phyloP scores from a whole-genome alignment of 2,888 invertebrate genomes.

The Chymomyza caudatula region DNA sequence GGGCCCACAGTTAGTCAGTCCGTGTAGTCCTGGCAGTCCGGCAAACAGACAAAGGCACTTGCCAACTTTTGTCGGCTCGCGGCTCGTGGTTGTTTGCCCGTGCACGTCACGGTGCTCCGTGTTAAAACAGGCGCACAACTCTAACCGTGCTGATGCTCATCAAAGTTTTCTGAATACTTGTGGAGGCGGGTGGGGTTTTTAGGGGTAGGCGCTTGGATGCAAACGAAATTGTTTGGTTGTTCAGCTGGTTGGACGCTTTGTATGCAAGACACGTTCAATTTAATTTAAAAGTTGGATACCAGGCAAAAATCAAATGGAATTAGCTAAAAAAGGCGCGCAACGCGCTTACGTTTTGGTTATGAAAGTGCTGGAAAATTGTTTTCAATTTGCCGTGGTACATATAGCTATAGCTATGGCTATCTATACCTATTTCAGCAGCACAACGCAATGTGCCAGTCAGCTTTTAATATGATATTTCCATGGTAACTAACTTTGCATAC shows the following conservation, averaged over 20 bases:
- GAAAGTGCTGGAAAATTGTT: slow-evolving; percentile 53
- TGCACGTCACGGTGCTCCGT: background rate
- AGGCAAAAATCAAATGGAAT: slow-evolving; percentile 56
- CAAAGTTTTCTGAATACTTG: background rate
- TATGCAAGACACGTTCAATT: slow-evolving; percentile 55
- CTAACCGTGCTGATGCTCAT: background rate
- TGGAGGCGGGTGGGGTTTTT: background rate
- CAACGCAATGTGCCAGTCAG: background rate
- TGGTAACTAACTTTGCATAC: background rate
- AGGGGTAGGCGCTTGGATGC: background rate
- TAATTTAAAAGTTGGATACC: slow-evolving; percentile 57
- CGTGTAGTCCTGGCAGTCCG: background rate
- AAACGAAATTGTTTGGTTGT: background rate
- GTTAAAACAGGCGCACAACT: background rate
- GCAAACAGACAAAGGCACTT: background rate
- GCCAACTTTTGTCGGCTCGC: background rate
- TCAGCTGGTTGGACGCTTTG: background rate
- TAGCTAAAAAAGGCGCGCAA: slow-evolving; percentile 29
- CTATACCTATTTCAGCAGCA: background rate
- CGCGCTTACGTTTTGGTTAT: slow-evolving; percentile 22
- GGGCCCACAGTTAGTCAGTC: no score
- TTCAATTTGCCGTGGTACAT: slow-evolving; percentile 31
- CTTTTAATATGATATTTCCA: background rate
- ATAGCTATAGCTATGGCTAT: background rate
- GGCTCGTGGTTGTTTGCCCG: background rate